Base-by-base conservation (phyloP, 2,888 invertebrate genomes). In the Agonopterix alstromeriana region DNA sequence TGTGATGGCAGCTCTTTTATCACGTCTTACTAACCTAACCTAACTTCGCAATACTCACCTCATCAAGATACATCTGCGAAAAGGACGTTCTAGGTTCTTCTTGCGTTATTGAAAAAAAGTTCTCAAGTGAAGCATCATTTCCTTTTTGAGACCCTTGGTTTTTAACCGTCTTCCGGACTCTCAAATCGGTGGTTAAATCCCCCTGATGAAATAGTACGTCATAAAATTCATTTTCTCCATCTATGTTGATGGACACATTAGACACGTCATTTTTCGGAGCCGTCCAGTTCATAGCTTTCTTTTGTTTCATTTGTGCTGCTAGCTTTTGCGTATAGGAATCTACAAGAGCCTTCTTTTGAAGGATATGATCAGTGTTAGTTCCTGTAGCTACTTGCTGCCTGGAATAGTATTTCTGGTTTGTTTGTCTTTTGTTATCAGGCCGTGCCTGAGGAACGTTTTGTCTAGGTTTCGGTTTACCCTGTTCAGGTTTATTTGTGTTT, bases 231-330 rank as follows among this genome's bases (percentile, higher is more conserved):
- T 68, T 71, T 10, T 77, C 74, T 45, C 68, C 72, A 9, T 82
- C 73, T 48, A 84, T 79, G 53, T 79, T 77, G 35, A 83, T 60
- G 10, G 75, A 67, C 8, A 82, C 63, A 55, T 68, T 75, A 8
- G 85, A 82, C 38, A 62, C 58, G 36, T 61, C 54, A 36, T 55
- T 60, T 51, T 55, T 66, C 1, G 65, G 55, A 8, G 52, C 54
- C 36, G 53, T 49, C 11, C 53, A 14, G 27, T 53, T 53, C n/a
- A 46, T 56, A 48, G 12, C 9, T 38, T 38, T 42, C 11, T 41
- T 17, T 14, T 36, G 36, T 52, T 58, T 56, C 51, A 69, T 56
- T 42, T 56, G 61, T 38, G 63, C 57, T 2, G 58, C 56, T 12
- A 75, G 44, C 48, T 65, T 67, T 51, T 65, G 70, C 11, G 78